Conservation (phyloP, 1,140 invertebrate species). For the Drosophila punjabiensis region DNA sequence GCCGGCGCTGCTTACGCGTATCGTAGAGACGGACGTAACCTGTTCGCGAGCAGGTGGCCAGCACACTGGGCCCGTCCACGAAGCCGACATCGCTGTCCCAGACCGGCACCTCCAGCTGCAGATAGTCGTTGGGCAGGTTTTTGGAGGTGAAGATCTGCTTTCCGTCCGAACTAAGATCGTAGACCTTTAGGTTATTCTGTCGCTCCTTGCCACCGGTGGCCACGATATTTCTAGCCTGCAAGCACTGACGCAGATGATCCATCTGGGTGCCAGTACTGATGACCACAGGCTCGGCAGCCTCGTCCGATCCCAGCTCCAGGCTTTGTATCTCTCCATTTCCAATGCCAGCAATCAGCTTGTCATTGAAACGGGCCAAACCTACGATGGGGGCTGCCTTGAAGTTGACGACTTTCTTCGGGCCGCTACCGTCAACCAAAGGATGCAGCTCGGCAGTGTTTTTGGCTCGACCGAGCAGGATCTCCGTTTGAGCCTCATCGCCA, state of each 20-base stretch:
- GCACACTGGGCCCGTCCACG: constrained; percentile 75
- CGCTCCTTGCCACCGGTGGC: constrained; percentile 86
- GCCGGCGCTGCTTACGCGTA: constrained; percentile 81
- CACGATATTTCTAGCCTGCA: constrained; percentile 73
- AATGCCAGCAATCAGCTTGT: constrained; percentile 74
- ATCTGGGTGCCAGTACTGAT: constrained; percentile 72
- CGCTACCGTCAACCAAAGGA: constrained; percentile 27
- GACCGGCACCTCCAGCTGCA: constrained; percentile 91
- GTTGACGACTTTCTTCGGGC: constrained; percentile 23
- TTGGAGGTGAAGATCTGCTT: constrained; percentile 86
- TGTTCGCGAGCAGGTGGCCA: constrained; percentile 89
- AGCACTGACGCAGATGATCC: constrained; percentile 85
- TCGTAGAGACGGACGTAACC: constrained; percentile 88
- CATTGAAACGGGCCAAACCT: constrained; percentile 71
- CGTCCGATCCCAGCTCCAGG: constrained; percentile 27
- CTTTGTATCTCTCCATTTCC: constrained; percentile 74
- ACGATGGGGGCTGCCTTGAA: constrained; percentile 70
- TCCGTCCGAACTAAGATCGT: constrained; percentile 84
- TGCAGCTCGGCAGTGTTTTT: constrained; percentile 68
- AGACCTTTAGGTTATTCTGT: constrained; percentile 87
- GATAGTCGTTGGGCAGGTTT: constrained; percentile 90
- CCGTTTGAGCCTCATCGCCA: constrained; percentile 88
- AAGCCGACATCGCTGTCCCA: constrained; percentile 92
- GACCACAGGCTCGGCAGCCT: constrained; percentile 28
- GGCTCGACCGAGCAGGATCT: constrained; percentile 88